Percentiles rank a stretch among this genome's conserved stretches.
phyloP scores from a whole-genome alignment of 2,888 invertebrate genomes.

The Reticulitermes lucifugus region DNA sequence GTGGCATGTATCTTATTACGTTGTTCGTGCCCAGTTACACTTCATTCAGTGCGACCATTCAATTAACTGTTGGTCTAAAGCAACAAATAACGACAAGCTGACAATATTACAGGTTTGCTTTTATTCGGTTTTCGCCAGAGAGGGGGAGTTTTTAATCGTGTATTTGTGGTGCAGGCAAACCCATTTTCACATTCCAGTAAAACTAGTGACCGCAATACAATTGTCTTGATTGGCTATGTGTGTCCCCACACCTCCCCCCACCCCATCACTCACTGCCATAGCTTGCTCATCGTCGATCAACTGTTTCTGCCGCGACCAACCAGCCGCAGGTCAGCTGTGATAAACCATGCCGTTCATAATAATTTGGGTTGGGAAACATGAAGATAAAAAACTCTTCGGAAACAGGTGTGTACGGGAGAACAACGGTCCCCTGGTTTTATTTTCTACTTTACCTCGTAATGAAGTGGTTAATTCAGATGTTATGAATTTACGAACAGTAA shows the following conservation, averaged over 20 bases:
- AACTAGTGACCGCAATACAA: slow-evolving; percentile 5
- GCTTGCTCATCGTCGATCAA: not conserved
- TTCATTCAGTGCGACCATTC: not conserved
- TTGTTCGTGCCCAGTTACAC: not conserved
- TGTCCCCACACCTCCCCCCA: not conserved
- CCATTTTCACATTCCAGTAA: slow-evolving; percentile 9
- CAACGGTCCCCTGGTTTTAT: too few species aligned
- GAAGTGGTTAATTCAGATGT: too few species aligned
- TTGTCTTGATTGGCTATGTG: slow-evolving; percentile 18
- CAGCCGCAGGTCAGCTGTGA: too few species aligned
- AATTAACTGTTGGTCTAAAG: not conserved
- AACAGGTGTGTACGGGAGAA: too few species aligned
- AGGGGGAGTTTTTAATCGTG: not conserved
- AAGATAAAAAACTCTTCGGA: too few species aligned
- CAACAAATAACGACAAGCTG: not conserved
- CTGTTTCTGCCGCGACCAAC: not conserved
- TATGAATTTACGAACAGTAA: too few species aligned
- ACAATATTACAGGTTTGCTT: not conserved
- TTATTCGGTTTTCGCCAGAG: not conserved
- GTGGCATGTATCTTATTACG: too few species aligned
- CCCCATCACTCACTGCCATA: not conserved
- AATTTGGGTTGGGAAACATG: too few species aligned
- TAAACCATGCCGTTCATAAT: too few species aligned
- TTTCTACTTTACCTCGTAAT: too few species aligned
- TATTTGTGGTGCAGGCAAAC: slow-evolving; percentile 1